A percentile compares a stretch with the other conserved stretches of the same genome.
phyloP scores from a whole-genome alignment of 2,113 vertebrate genomes.

The Solea solea region DNA sequence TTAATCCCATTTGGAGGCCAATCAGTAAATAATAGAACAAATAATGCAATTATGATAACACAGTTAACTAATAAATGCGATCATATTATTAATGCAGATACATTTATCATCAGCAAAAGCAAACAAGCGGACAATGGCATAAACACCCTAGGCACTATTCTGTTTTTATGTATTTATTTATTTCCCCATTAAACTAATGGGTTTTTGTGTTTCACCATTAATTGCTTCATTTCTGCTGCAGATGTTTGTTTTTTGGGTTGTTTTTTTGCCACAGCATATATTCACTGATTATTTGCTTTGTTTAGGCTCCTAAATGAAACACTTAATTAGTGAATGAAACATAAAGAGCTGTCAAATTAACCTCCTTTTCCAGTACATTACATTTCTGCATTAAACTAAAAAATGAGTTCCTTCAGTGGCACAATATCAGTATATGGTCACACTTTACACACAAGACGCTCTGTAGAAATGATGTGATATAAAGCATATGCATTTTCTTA shows the following conservation, averaged over 20 bases:
- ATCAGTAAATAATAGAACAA: slow-evolving; percentile 45
- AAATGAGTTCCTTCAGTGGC: slow-evolving; percentile 63
- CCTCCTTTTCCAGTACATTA: slow-evolving; percentile 79
- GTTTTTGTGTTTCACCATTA: slow-evolving; percentile 73
- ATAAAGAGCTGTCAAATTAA: slow-evolving; percentile 78
- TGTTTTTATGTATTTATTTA: slow-evolving; percentile 55
- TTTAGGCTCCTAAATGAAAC: slow-evolving; percentile 70
- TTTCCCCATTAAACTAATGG: slow-evolving; percentile 82
- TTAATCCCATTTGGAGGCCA: slow-evolving; percentile 25
- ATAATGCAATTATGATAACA: slow-evolving; percentile 47
- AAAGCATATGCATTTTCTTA: slow-evolving; percentile 22
- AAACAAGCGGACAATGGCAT: slow-evolving; percentile 53
- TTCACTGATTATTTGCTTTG: slow-evolving; percentile 68
- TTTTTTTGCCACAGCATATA: slow-evolving; percentile 57
- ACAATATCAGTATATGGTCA: slow-evolving; percentile 49
- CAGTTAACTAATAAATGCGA: slow-evolving; percentile 36
- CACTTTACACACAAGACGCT: slow-evolving; percentile 38
- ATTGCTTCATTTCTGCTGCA: slow-evolving; percentile 78
- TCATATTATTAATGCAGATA: slow-evolving; percentile 43
- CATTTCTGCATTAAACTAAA: slow-evolving; percentile 64
- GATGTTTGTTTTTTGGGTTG: slow-evolving; percentile 62
- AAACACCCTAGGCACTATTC: slow-evolving; percentile 58
- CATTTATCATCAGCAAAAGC: slow-evolving; percentile 62
- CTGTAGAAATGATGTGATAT: background rate
- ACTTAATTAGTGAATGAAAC: slow-evolving; percentile 75